phyloP scores from a whole-genome alignment of 2,113 vertebrate genomes.

The Pteruthius melanotis region DNA sequence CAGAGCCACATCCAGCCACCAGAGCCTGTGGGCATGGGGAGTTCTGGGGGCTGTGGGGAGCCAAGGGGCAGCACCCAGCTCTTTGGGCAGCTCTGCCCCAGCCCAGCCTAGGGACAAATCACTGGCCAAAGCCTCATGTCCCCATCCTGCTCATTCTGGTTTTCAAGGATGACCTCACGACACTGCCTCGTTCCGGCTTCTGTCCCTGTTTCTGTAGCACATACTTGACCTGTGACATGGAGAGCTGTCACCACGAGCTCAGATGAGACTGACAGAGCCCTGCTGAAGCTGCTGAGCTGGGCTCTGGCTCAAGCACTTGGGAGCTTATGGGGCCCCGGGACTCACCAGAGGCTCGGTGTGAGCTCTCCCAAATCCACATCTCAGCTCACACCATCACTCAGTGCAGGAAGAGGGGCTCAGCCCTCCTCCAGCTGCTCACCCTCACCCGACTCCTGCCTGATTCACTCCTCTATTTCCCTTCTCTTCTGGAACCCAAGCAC shows the following conservation, averaged over 20 bases:
- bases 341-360: background rate
- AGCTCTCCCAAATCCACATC: background rate
- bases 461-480: background rate
- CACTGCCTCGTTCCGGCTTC: background rate
- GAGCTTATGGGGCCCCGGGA: background rate
- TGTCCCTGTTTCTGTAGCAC: background rate
- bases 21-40: rapidly evolving
- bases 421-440: background rate
- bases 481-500: background rate
- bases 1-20: background rate
- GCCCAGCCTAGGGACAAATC: background rate
- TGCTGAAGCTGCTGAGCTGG: background rate
- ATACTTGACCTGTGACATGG: background rate
- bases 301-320: background rate
- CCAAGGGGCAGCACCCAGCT: background rate
- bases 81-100: background rate
- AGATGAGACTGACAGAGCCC: background rate
- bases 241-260: background rate
- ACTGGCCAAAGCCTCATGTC: background rate
- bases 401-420: background rate
- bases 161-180: background rate
- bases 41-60: background rate
- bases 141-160: background rate
- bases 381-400: background rate
- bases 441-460: background rate